A percentile compares a stretch with the other conserved stretches of the same genome.
These are phyloP conservation scores for Bombus haemorrhoidalis DNA, from an alignment of 1,140 invertebrate species.

Conservation along the genomic window DNA sequence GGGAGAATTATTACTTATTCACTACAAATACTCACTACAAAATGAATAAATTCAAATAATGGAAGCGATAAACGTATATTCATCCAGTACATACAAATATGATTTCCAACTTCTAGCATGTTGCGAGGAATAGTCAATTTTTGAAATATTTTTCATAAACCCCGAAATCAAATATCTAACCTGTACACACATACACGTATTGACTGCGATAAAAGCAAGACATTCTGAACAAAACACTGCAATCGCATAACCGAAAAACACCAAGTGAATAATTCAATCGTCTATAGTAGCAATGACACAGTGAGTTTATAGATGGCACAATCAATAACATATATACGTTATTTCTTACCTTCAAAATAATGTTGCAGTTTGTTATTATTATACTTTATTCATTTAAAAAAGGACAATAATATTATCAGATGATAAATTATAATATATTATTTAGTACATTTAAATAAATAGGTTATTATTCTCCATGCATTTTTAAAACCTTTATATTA, in stretches of 20 bases:
- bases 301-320: conserved; percentile 47
- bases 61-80: conserved; percentile 44
- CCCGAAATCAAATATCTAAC: conserved; percentile 36
- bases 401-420: background rate
- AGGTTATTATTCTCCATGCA: background rate
- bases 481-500: background rate
- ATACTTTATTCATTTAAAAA: no score
- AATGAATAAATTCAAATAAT: conserved; percentile 34
- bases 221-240: conserved; percentile 54
- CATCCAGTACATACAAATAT: conserved; percentile 32
- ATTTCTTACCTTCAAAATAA: background rate
- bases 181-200: conserved; percentile 22
- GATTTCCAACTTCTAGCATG: conserved; percentile 28
- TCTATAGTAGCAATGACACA: conserved; percentile 30
- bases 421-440: background rate
- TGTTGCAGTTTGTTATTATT: background rate
- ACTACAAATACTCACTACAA: conserved; percentile 29
- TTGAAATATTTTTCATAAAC: background rate
- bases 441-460: background rate
- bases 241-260: conserved; percentile 41
- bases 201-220: conserved; percentile 24
- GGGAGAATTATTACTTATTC: conserved; percentile 10
- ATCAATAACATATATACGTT: conserved; percentile 26
- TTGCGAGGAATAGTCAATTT: conserved; percentile 11
- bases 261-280: conserved; percentile 43